A percentile compares a stretch with the other conserved stretches of the same genome.
phyloP scores from a whole-genome alignment of 1,140 invertebrate genomes.

The Armadillidium nasatum region DNA sequence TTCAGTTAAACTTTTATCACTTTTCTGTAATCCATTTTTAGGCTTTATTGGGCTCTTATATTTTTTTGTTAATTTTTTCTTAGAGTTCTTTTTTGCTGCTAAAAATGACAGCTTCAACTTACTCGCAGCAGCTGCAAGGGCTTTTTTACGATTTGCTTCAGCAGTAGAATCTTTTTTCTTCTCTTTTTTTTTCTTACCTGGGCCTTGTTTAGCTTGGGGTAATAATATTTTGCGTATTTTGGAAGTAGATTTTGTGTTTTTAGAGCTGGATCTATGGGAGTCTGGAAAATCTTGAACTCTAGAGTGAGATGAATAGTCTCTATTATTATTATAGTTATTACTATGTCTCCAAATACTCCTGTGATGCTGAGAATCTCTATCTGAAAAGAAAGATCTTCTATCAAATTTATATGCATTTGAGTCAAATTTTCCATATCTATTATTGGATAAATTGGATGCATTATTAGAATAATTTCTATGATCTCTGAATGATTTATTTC shows the following conservation, averaged over 20 bases:
- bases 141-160: slow-evolving; percentile 42
- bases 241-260: too few species aligned
- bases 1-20: slow-evolving; percentile 7
- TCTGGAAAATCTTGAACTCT: neutral
- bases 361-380: neutral
- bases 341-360: neutral
- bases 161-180: slow-evolving; percentile 31
- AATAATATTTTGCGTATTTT: too few species aligned
- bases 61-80: slow-evolving; percentile 4
- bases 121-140: slow-evolving; percentile 39
- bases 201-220: too few species aligned
- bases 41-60: neutral
- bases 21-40: slow-evolving; percentile 19
- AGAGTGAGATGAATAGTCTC: neutral
- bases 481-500: neutral
- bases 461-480: neutral
- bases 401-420: neutral
- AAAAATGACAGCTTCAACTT: slow-evolving; percentile 39
- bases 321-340: neutral
- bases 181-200: slow-evolving; percentile 24
- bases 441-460: neutral
- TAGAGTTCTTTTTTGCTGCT: slow-evolving; percentile 37
- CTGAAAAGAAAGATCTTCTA: neutral
- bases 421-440: neutral
- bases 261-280: neutral